A percentile compares a stretch with the other conserved stretches of the same genome.
Evolutionary conservation across 2,888 invertebrate genomes (phyloP).

Genomic region (Laothoe populi): DNA sequence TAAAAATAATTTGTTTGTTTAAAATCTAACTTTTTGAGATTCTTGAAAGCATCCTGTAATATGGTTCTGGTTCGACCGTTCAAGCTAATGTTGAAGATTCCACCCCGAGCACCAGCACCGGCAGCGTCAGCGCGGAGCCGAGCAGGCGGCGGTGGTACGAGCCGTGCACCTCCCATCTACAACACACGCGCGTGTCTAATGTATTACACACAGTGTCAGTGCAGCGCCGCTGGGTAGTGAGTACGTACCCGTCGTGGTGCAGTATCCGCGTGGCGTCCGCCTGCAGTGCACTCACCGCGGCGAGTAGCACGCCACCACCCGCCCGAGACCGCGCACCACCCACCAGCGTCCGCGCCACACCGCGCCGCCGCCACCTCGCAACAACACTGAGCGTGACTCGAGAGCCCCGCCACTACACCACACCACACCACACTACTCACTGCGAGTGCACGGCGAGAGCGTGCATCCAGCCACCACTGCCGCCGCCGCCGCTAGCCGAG

Average conservation of each 20-base stretch:
- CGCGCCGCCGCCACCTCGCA: conserved; percentile 38
- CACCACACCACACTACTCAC: conserved; percentile 11
- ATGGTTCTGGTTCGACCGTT: background rate
- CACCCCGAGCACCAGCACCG: conserved; percentile 47
- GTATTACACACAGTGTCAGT: too few relatives aligned
- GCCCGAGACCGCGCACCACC: conserved; percentile 35
- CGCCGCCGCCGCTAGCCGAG: conserved; percentile 41
- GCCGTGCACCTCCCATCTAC: conserved; percentile 55
- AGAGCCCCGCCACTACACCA: conserved; percentile 32
- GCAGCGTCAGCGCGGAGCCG: conserved; percentile 58
- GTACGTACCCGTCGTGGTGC: conserved; percentile 36
- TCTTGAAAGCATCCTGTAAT: background rate
- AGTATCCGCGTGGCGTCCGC: conserved; percentile 40
- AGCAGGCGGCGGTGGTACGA: conserved; percentile 56
- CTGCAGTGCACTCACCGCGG: conserved; percentile 45
- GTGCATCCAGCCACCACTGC: conserved; percentile 53
- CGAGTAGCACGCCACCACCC: conserved; percentile 37
- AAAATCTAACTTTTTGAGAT: background rate
- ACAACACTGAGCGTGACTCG: conserved; percentile 5
- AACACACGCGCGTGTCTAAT: background rate
- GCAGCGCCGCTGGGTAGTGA: background rate
- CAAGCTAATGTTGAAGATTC: conserved; percentile 46
- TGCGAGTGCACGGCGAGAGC: conserved; percentile 43
- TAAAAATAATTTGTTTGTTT: background rate
- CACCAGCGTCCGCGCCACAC: conserved; percentile 48